These are phyloP conservation scores for Trimorus sp. DNA, from an alignment of 2,888 invertebrate genomes.

Conservation along the genomic window DNA sequence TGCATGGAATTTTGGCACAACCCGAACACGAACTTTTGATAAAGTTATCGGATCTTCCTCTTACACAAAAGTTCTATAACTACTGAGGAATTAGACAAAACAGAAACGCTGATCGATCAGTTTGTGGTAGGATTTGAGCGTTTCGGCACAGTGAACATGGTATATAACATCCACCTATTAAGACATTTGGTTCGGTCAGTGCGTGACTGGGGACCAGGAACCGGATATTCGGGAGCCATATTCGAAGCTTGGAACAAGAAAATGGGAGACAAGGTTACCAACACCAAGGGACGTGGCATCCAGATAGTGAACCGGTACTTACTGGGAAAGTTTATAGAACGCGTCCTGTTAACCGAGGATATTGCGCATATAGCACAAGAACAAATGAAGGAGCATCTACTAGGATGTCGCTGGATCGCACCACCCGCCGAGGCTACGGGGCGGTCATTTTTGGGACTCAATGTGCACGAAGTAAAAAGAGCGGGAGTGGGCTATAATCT, in stretches of 20 bases:
- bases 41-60: conserved; percentile 18
- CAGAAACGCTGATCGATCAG: conserved; percentile 10
- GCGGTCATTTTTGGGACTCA: neutral
- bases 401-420: conserved; percentile 4
- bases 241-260: conserved; percentile 31
- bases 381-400: conserved; percentile 1
- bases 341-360: neutral
- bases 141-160: conserved; percentile 8
- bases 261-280: conserved; percentile 6
- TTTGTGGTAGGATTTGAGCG: conserved; percentile 10
- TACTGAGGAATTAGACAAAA: conserved; percentile 14
- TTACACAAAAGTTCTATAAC: conserved; percentile 23
- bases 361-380: neutral
- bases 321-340: conserved; percentile 14
- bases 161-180: conserved; percentile 13
- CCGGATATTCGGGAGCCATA: conserved; percentile 7
- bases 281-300: neutral
- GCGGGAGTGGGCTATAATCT: neutral
- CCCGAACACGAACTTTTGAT: conserved; percentile 14
- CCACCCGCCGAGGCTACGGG: conserved; percentile 22
- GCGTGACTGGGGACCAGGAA: conserved; percentile 22
- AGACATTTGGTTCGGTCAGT: conserved; percentile 24
- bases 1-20: conserved; percentile 6
- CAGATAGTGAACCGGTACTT: conserved; percentile 18
- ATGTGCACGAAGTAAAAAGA: neutral